These are phyloP conservation scores for Arctocebus calabarensis DNA, from an alignment of 2,797 vertebrate genomes.

Conservation along the genomic window DNA sequence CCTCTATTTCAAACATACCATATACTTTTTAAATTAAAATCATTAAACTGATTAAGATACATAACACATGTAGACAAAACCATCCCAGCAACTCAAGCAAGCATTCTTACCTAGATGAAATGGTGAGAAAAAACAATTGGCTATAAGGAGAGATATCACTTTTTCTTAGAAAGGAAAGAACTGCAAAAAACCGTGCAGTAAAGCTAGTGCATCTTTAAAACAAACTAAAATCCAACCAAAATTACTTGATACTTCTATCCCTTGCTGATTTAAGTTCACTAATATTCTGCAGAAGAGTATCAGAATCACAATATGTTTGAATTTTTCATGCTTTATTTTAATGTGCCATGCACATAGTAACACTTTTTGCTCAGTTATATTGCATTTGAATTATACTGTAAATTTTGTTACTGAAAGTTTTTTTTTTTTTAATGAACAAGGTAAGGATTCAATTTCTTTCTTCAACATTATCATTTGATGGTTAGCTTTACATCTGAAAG, in stretches of 20 bases:
- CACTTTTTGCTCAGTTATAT: not conserved
- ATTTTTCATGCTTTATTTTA: slow-evolving; percentile 9
- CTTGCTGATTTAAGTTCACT: not conserved
- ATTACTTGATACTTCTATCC: not conserved
- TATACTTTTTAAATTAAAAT: not conserved
- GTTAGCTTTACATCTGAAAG: not conserved
- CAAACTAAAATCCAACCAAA: not conserved
- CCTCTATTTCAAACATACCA: not conserved
- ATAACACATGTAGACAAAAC: not conserved
- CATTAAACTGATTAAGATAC: not conserved
- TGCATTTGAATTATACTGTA: not conserved
- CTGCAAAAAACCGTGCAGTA: not conserved
- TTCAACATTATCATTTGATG: not conserved
- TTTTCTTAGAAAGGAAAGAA: not conserved
- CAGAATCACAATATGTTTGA: not conserved
- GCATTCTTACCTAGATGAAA: not conserved
- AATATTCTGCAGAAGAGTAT: not conserved
- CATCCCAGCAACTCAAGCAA: not conserved
- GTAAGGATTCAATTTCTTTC: not conserved
- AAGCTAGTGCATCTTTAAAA: not conserved
- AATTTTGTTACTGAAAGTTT: not conserved
- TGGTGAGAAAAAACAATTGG: not conserved
- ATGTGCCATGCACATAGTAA: not conserved
- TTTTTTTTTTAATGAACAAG: not conserved
- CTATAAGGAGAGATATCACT: not conserved